Base-by-base conservation (phyloP, 2,797 vertebrate species). In the Microctenopoma steveboyesi region DNA sequence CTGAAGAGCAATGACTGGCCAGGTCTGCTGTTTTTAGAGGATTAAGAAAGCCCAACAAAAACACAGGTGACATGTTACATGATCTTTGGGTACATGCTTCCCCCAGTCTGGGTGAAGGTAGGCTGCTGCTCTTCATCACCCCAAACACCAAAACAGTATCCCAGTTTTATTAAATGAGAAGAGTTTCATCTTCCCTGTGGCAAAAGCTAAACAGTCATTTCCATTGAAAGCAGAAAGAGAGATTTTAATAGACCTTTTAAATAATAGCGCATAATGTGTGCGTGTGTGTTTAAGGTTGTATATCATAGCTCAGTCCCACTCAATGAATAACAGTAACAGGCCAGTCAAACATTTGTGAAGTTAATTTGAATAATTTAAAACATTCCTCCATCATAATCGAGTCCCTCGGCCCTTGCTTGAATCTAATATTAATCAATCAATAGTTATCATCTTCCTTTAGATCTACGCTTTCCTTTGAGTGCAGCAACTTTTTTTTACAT, bases 341-440 rank as follows among this genome's bases (percentile, higher is more conserved):
- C 22, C 48, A 74, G 66, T 73, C 30, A 74, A 67, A 70, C 35
- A 48, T 45, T 51, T 71, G 40, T 28, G 30, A 72, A 76, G 66
- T 28, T 9, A 61, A 57, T 54, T 7, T 25, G 30, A 60, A 81
- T 77, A 37, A 64, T 57, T 10, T 11, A 68, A 78, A 47, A 37
- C 10, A 55, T 42, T 16, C 47, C 58, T 16, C 15, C 43, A n/a
- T 74, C 64, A 59, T 49, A 58, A 67, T 53, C 8, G 1, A 77
- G 9, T 50, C 45, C 39, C n/a, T 65, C 53, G 1, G 7, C 3
- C 5, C 55, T 49, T 14, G 27, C 35, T 64, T 39, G 18, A 46
- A 73, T 75, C 64, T 16, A 39, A 65, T 67, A 69, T 81, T 79
- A 69, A 85, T 77, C 22, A 72, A 72, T 83, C 72, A 74, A 58